Conservation (phyloP, 2,888 invertebrate species). For the Stenichneumon culpator region DNA sequence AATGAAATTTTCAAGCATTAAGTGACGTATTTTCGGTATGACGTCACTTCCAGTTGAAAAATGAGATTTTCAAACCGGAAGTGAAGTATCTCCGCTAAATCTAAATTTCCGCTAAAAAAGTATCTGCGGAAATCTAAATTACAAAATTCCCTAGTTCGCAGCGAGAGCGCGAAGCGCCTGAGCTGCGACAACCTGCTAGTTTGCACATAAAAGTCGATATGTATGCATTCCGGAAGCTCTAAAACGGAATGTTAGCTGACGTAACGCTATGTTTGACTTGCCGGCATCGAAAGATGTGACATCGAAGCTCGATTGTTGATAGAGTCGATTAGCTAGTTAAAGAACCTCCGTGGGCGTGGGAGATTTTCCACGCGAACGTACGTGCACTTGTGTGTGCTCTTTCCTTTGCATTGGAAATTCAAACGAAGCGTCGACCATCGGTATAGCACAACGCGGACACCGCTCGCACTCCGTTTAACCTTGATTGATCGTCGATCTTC, state of each 20-base stretch:
- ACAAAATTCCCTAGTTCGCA: not conserved
- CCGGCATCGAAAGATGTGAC: not conserved
- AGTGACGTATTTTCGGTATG: too few relatives aligned
- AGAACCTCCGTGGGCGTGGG: slow-evolving; percentile 46
- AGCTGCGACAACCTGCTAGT: not conserved
- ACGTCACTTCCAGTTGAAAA: too few relatives aligned
- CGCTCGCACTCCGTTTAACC: slow-evolving; percentile 29
- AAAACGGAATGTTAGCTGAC: slow-evolving; percentile 12
- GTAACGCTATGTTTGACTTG: slow-evolving; percentile 1
- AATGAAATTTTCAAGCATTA: too few relatives aligned
- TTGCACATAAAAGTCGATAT: not conserved
- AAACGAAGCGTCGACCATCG: slow-evolving; percentile 2
- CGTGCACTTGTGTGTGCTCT: slow-evolving; percentile 22
- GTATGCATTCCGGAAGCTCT: not conserved
- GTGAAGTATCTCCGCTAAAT: not conserved
- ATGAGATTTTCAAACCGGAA: too few relatives aligned
- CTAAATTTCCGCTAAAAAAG: not conserved
- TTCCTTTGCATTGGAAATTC: not conserved
- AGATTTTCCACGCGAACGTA: slow-evolving; percentile 31
- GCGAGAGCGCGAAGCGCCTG: too few relatives aligned
- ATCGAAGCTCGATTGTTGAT: slow-evolving; percentile 55
- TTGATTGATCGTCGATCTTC: slow-evolving; percentile 37
- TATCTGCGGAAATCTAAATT: too few relatives aligned
- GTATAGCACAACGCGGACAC: slow-evolving; percentile 12
- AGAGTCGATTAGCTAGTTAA: slow-evolving; percentile 54